A percentile compares a stretch with the other conserved stretches of the same genome.
phyloP scores from a whole-genome alignment of 1,140 invertebrate genomes.

The Paraescarpia echinospica region DNA sequence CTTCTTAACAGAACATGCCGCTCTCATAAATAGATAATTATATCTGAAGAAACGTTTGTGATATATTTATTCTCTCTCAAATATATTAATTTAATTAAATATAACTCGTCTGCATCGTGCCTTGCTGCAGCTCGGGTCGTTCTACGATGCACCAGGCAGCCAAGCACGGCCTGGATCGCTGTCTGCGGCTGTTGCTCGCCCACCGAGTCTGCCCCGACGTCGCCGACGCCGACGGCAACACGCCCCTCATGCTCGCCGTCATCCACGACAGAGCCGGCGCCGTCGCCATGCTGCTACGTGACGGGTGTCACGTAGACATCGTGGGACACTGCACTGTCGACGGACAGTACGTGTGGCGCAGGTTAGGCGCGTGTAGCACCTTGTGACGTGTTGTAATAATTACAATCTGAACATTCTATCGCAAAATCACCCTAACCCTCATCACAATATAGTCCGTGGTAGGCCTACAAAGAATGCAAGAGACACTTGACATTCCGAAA shows the following conservation, averaged over 20 bases:
- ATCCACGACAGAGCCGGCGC: no score
- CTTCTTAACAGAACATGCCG: no score
- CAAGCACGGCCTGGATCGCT: not conserved
- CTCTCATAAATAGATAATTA: no score
- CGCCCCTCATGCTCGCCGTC: not conserved
- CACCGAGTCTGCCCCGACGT: not conserved
- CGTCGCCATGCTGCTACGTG: not conserved
- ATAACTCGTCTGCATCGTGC: not conserved
- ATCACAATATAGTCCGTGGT: no score
- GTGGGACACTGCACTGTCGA: not conserved
- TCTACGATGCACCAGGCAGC: not conserved
- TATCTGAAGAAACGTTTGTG: no score
- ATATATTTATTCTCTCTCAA: no score
- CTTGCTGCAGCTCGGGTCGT: not conserved
- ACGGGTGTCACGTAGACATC: not conserved
- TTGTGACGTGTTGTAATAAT: not conserved
- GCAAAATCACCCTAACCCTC: no score
- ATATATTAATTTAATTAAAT: no score
- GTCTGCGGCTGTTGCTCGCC: not conserved
- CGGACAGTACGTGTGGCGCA: not conserved
- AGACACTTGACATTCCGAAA: no score
- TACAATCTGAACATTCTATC: not conserved
- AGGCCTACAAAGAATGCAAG: no score
- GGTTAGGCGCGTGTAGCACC: not conserved
- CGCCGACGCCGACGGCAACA: conserved; percentile 15